A percentile compares a stretch with the other conserved stretches of the same genome.
These are phyloP conservation scores for Aselliscus stoliczkanus DNA, from an alignment of 2,797 vertebrate genomes.

Conservation along the genomic window DNA sequence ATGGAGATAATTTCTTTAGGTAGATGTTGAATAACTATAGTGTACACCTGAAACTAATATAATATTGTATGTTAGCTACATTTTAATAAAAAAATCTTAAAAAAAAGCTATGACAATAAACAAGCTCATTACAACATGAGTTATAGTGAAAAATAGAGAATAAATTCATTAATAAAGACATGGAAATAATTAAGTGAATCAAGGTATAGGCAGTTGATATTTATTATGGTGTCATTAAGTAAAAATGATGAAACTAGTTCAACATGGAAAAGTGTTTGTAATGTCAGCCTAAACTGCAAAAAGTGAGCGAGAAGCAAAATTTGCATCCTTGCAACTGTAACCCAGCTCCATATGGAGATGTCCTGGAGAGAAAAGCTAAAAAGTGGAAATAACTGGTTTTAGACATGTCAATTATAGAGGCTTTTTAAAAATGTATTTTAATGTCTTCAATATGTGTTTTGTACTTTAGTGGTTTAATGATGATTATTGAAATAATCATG, in stretches of 20 bases:
- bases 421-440: background rate
- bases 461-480: background rate
- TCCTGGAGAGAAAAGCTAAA: background rate
- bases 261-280: background rate
- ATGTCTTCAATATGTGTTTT: background rate
- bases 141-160: background rate
- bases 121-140: background rate
- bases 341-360: background rate
- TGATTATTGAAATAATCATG: background rate
- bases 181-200: background rate
- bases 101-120: background rate
- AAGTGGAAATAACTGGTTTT: background rate
- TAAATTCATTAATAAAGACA: background rate
- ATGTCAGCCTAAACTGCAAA: constrained; percentile 9
- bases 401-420: background rate
- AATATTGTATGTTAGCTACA: no score
- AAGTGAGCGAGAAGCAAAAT: background rate
- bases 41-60: no score
- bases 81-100: no score
- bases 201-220: background rate
- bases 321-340: background rate
- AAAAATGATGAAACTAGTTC: background rate
- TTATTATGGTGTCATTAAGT: background rate
- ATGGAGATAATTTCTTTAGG: no score
- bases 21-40: no score